These are phyloP conservation scores for Neogale vison DNA, from an alignment of 2,113 vertebrate genomes.

Conservation along the genomic window DNA sequence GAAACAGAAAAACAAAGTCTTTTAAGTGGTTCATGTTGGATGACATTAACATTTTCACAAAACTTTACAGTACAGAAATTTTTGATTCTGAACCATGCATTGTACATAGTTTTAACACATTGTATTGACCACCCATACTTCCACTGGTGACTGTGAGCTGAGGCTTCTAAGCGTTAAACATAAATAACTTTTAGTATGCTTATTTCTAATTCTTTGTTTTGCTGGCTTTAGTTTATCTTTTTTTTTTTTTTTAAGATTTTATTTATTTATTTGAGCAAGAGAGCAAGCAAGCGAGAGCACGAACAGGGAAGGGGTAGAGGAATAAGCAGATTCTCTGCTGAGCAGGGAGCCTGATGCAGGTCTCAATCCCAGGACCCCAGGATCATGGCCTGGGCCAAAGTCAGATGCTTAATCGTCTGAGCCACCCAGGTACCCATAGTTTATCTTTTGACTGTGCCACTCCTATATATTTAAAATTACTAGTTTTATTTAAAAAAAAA, in stretches of 20 bases:
- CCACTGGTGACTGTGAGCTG: conserved; percentile 90
- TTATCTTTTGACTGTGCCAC: not conserved
- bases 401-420: not conserved
- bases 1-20: conserved; percentile 86
- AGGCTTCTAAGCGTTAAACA: conserved; percentile 90
- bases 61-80: conserved; percentile 89
- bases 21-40: conserved; percentile 90
- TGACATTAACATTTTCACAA: conserved; percentile 90
- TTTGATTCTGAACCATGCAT: conserved; percentile 91
- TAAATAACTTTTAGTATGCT: conserved; percentile 85
- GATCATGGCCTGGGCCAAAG: not conserved
- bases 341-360: not conserved
- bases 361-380: not conserved
- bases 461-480: not conserved
- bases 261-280: not conserved
- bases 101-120: conserved; percentile 90
- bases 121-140: conserved; percentile 89
- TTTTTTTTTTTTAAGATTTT: not conserved
- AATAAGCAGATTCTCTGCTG: not conserved
- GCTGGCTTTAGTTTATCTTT: not conserved
- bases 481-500: not conserved
- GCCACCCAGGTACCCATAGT: not conserved
- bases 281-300: not conserved
- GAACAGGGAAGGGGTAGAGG: not conserved
- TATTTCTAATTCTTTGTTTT: not conserved